Base-by-base conservation (phyloP, 2,888 invertebrate genomes). In the Ariolimax columbianus region DNA sequence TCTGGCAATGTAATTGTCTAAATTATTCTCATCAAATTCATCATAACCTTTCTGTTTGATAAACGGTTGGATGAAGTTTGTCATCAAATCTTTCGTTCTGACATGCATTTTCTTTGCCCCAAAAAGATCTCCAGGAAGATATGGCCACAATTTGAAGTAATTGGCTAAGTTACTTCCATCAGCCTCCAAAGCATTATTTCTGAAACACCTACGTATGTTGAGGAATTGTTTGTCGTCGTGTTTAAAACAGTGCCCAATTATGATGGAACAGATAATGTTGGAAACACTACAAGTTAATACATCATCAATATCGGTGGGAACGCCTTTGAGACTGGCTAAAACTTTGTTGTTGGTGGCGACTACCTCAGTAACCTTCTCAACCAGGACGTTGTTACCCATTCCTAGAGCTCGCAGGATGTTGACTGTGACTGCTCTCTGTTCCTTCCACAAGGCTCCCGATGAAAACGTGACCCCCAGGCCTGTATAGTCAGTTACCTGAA, bases 21-120 rank as follows among this genome's bases (percentile, higher is more conserved):
- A 4, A n/a, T 80, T 80, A 30, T 68, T 47, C 36, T 68, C 68
- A 51, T 78, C 78, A 43, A n/a, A 63, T 36, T 63, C 66, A 43
- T 63, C 66, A 43, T 40, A 63, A 40, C 66, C 66, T 63, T 78
- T 78, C 26, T 63, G 40, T 63, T 78, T 23, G n/a, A 78, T 26
- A 26, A 63, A 78, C 1, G 14, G 17, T 38, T 9, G 36, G 14
- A 9, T 36, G 17, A 70, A 33, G 36, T 78, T 47, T 23, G 19
- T 55, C 55, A 51, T 30, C 0, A 77, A 33, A 23, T 7, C 6
- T 14, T 51, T 4, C 30, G 55, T 17, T 19, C 33, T 77, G 17
- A 1, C 36, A 7, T 30, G 51, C 7, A 33, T 51, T 51, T 1
- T 30, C 77, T 77, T 77, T 14, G 77, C 77, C 11, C 30, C 30